These are phyloP conservation scores for Seira musarum DNA, from an alignment of 2,888 invertebrate species.

Conservation along the genomic window DNA sequence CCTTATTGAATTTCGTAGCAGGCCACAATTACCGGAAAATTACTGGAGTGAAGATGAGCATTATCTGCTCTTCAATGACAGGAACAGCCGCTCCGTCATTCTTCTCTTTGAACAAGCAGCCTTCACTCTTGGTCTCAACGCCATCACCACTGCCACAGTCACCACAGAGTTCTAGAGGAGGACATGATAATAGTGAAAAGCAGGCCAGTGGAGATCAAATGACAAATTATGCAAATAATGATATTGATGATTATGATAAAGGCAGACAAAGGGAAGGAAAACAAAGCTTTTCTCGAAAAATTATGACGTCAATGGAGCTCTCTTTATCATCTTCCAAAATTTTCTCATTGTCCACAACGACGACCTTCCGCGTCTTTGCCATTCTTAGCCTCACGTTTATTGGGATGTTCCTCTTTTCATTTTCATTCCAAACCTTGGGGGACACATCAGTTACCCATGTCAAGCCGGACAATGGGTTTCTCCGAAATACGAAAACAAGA, in stretches of 20 bases:
- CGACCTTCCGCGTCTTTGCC: not conserved
- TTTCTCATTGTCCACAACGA: not conserved
- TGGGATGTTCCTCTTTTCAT: not conserved
- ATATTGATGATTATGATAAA: constrained; percentile 19
- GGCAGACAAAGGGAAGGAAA: constrained; percentile 20
- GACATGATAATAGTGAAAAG: not conserved
- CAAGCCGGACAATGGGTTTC: not conserved
- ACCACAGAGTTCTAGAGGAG: not conserved
- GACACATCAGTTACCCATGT: not conserved
- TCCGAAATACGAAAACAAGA: not conserved
- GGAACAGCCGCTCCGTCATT: not conserved
- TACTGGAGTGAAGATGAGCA: constrained; percentile 23
- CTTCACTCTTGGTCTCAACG: not conserved
- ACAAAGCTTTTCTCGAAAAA: not conserved
- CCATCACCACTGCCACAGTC: not conserved
- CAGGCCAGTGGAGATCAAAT: constrained; percentile 46
- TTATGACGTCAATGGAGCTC: constrained; percentile 10
- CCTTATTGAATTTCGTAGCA: constrained; percentile 1
- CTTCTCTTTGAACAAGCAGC: not conserved
- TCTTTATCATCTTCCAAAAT: not conserved
- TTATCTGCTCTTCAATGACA: constrained; percentile 1
- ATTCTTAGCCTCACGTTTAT: not conserved
- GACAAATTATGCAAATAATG: constrained; percentile 48
- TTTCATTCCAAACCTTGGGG: not conserved
- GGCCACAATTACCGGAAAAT: not conserved